phyloP scores from a whole-genome alignment of 2,797 vertebrate species.

The Scyliorhinus canicula region DNA sequence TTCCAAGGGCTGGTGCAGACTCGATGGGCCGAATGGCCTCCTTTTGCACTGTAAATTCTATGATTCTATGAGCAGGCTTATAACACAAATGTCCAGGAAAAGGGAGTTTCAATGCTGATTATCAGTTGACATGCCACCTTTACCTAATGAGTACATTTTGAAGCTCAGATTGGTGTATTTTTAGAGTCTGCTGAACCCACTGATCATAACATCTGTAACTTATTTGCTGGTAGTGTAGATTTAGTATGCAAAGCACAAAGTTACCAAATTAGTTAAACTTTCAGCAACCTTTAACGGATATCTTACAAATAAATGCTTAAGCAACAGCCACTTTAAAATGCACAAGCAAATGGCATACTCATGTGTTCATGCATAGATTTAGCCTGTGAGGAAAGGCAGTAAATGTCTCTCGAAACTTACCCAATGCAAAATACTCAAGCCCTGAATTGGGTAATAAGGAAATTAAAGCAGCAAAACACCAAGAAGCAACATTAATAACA shows the following conservation, averaged over 20 bases:
- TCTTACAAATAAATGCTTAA: background rate
- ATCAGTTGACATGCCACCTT: background rate
- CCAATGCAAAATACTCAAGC: constrained; percentile 63
- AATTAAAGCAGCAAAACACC: constrained; percentile 37
- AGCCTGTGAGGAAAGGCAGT: constrained; percentile 45
- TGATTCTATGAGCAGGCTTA: background rate
- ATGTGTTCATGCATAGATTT: constrained; percentile 49
- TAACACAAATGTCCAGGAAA: background rate
- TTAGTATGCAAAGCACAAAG: constrained; percentile 36
- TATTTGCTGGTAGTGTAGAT: background rate
- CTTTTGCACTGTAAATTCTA: too few relatives aligned
- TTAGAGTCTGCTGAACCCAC: too few relatives aligned
- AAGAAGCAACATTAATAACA: constrained; percentile 35
- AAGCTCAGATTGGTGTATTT: background rate
- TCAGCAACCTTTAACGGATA: background rate
- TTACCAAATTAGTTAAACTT: background rate
- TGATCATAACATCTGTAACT: background rate
- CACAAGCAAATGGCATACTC: constrained; percentile 44
- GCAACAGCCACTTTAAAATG: constrained; percentile 35
- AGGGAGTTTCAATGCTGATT: background rate
- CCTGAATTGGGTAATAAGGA: constrained; percentile 45
- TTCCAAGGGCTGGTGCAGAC: too few relatives aligned
- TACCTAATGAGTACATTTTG: background rate
- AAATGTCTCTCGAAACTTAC: constrained; percentile 56
- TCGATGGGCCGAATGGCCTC: too few relatives aligned